phyloP scores from a whole-genome alignment of 2,113 vertebrate species.

The Typhlomys cinereus region DNA sequence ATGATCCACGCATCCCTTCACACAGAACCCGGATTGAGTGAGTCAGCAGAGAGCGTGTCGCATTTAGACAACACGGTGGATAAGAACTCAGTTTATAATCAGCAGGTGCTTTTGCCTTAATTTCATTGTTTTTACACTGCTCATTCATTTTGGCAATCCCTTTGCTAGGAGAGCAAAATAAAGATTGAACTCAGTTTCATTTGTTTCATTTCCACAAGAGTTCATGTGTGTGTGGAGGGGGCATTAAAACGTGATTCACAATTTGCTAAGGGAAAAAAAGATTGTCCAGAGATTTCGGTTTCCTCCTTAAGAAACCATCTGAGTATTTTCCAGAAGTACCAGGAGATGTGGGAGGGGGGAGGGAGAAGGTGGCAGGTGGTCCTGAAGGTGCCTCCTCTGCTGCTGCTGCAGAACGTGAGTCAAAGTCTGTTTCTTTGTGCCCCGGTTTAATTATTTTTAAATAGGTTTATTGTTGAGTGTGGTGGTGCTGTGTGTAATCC shows the following conservation, averaged over 20 bases:
- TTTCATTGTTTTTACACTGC: neutral
- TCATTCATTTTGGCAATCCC: neutral
- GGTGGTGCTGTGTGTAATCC: neutral
- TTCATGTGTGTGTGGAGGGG: neutral
- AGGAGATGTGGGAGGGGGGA: neutral
- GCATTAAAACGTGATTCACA: neutral
- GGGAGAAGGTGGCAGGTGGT: too few species aligned
- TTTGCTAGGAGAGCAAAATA: conserved; percentile 7
- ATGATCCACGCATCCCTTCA: neutral
- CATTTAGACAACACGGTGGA: neutral
- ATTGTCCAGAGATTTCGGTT: too few species aligned
- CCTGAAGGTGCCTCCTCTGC: neutral
- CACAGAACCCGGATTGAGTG: neutral
- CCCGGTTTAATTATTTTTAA: neutral
- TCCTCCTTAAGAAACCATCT: neutral
- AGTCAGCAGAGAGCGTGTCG: neutral
- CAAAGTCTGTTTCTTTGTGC: neutral
- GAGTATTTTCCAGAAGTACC: neutral
- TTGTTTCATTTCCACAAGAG: neutral
- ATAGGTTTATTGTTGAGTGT: neutral
- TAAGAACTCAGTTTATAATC: neutral
- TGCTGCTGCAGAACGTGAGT: neutral
- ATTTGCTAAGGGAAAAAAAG: neutral
- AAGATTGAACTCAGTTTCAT: neutral
- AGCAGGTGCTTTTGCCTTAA: neutral